Conservation (phyloP, 2,113 vertebrate species). For the Dasyprocta punctata region DNA sequence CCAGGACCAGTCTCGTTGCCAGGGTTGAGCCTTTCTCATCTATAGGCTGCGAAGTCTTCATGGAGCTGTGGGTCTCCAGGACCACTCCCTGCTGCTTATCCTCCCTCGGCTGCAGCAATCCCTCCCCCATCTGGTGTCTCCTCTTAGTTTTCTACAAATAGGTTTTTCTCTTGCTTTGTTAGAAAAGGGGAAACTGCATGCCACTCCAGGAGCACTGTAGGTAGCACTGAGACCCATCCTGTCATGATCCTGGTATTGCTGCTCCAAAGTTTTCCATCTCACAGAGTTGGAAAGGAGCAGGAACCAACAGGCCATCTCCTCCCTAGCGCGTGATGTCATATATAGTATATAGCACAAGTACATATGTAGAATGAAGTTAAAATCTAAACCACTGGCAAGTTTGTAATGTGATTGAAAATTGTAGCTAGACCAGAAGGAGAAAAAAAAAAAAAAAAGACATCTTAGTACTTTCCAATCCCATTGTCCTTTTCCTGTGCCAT, state of each 20-base stretch:
- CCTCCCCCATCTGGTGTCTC: not conserved
- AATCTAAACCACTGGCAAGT: not conserved
- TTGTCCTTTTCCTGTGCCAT: not conserved
- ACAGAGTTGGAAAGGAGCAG: not conserved
- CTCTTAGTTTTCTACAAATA: not conserved
- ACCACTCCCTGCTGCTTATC: not conserved
- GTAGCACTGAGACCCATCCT: not conserved
- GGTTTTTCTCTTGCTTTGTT: not conserved
- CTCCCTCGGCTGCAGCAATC: not conserved
- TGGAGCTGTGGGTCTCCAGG: not conserved
- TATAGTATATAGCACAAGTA: not conserved
- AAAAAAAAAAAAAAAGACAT: not conserved
- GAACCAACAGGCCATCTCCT: not conserved
- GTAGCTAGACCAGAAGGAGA: not conserved
- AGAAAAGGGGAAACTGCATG: not conserved
- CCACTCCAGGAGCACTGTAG: not conserved
- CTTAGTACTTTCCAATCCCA: not conserved
- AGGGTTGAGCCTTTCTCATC: not conserved
- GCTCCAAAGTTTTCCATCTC: not conserved
- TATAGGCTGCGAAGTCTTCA: not conserved
- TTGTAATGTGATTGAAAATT: not conserved
- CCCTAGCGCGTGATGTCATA: not conserved
- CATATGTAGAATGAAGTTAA: not conserved
- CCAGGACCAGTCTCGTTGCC: fast-evolving
- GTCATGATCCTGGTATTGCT: not conserved